Evolutionary conservation across 2,797 vertebrate species (phyloP), one percentile per base, ranked within the genome.

Genomic region (Heteromormyrus szaboi): DNA sequence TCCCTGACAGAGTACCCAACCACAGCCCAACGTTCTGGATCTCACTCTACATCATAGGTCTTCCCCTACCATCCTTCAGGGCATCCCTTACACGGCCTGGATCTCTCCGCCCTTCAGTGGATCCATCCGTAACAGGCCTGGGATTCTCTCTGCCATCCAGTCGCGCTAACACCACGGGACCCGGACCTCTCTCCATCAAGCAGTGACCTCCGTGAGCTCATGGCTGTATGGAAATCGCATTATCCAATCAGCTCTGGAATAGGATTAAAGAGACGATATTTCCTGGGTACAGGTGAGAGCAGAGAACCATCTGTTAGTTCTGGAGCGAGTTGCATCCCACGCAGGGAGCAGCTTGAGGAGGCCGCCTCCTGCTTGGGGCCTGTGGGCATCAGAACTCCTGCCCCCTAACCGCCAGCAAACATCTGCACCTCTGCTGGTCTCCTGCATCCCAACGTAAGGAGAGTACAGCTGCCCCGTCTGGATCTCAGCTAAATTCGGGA

Each of bases 241-340:
- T 46, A 59, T 86, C 85, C 53, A 56, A 86, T 86, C 85, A 86
- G 51, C 51, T 54, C 51, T 86, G 85, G 29, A 59, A 56, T 53
- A 25, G 51, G 85, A 86, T 56, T 86, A 86, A 59, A 44, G 14
- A 37, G 29, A 54, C 33, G 33, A 59, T 59, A 14, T 86, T 86
- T 84, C 53, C 25, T 86, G 51, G 53, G 29, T 37, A 33, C 81
- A 84, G 81, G 81, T 84, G 81, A 84, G 9, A 54, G 53, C 53
- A 86, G 51, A 37, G n/a, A 86, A 33, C 85, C 85, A 86, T 86
- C 51, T 56, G 53, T 11, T 56, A 86, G 53, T 59, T 29, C 51
- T 86, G 51, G 85, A 56, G 17, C 6, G 29, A 8, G 53, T 37
- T 29, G 25, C 29, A 56, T 25, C 85, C 51, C 51, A 51, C n/a